Evolutionary conservation across 2,797 vertebrate genomes (phyloP), one percentile per base, ranked within the genome.

Genomic region (Iguana delicatissima): DNA sequence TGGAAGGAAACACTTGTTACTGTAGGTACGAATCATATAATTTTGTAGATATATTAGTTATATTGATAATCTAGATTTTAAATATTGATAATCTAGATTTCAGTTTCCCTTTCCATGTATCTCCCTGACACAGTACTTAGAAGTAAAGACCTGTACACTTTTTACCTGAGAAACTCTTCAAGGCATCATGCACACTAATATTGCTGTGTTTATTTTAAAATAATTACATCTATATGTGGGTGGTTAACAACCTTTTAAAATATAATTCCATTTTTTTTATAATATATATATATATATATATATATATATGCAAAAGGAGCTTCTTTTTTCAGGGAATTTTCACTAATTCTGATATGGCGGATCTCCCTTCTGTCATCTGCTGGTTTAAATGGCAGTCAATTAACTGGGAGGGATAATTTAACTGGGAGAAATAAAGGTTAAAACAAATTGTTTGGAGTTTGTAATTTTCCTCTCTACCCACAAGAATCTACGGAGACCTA

Each of bases 331-430:
- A 82, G 22, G 52, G 80, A n/a, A 20, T 57, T 57, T 92, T 69
- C 38, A 89, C 3, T 55, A 46, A 80, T 93, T 79, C 38, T 85
- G 52, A 79, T 1, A 89, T 89, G 76, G 67, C 69, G 38, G 6
- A 91, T 52, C 0, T 59, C 0, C 50, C 81, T 81, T 86, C 93
- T 84, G 73, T 3, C 86, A 85, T 35, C 77, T 4, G 0, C 6
- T 89, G 81, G 83, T 73, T 88, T 89, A 93, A 80, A 92, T 55
- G 92, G 9, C 2, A 42, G 74, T 93, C 93, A 87, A 89, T 92
- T 88, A 91, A 94, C 89, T 4, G 5, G 4, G 80, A n/a, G 0
- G 79, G 89, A 87, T 82, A 64, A n/a, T 69, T 69, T 69, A 69
- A 69, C 67, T 69, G n/a, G 73, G 73, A 20, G 1, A 35, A 74